These are phyloP conservation scores for Sebastes jordani DNA, from an alignment of 2,797 vertebrate genomes.

Conservation along the genomic window DNA sequence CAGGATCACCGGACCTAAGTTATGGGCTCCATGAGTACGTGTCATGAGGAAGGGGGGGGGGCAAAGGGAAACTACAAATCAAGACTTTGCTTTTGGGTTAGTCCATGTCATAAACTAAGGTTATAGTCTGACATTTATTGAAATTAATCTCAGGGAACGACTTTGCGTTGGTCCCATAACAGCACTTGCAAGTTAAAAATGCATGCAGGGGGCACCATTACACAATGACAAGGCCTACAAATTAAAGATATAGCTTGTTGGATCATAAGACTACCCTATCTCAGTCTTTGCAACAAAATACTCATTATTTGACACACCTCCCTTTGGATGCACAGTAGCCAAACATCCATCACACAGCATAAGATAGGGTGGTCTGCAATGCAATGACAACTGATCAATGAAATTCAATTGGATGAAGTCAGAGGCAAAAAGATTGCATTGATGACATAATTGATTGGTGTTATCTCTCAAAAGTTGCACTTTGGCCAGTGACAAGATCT, in stretches of 20 bases:
- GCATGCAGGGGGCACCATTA: neutral
- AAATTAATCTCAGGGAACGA: neutral
- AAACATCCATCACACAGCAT: neutral
- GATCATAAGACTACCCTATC: neutral
- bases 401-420: neutral
- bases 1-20: slow-evolving; percentile 45
- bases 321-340: neutral
- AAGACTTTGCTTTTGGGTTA: neutral
- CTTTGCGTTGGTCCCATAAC: neutral
- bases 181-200: neutral
- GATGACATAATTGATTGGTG: slow-evolving; percentile 42
- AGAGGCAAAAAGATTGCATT: neutral
- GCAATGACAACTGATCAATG: neutral
- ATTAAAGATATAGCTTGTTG: neutral
- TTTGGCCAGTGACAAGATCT: slow-evolving; percentile 33
- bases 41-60: neutral
- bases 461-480: slow-evolving; percentile 55
- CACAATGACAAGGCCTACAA: neutral
- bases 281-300: neutral
- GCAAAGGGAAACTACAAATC: neutral
- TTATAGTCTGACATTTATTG: neutral
- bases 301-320: neutral
- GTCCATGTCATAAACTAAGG: neutral
- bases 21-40: slow-evolving; percentile 41
- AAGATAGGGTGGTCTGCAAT: neutral